Percentiles rank a stretch among this genome's conserved stretches.
These are phyloP conservation scores for Orchesella flavescens DNA, from an alignment of 2,888 invertebrate genomes.

Conservation along the genomic window DNA sequence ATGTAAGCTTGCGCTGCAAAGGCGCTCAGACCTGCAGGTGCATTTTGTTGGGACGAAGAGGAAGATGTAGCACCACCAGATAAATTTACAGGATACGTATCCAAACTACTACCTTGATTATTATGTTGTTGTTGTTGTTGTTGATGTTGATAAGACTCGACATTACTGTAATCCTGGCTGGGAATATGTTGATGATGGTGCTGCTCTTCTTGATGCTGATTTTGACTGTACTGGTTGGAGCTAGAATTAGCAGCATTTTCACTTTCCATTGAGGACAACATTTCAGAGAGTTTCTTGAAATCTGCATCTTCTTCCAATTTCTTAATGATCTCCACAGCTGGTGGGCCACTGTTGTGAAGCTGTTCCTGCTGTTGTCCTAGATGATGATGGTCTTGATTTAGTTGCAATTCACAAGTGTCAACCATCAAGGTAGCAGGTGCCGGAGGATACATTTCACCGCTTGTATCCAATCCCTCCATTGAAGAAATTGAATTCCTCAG, in stretches of 20 bases:
- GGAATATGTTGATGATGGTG: neutral
- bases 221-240: slow-evolving; percentile 18
- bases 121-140: slow-evolving; percentile 44
- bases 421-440: slow-evolving; percentile 52
- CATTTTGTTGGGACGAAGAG: neutral
- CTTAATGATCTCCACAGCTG: slow-evolving; percentile 57
- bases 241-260: slow-evolving; percentile 22
- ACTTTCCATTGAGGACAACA: slow-evolving; percentile 71
- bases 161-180: slow-evolving; percentile 14
- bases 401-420: slow-evolving; percentile 33
- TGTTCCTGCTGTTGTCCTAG: slow-evolving; percentile 18
- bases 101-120: neutral
- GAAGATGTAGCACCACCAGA: neutral
- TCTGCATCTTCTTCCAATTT: slow-evolving; percentile 71
- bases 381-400: neutral
- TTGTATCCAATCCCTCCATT: slow-evolving; percentile 4
- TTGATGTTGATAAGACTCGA: slow-evolving; percentile 28
- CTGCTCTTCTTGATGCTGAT: slow-evolving; percentile 15
- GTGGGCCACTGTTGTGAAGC: slow-evolving; percentile 1
- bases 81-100: slow-evolving; percentile 40
- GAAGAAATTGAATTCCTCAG: slow-evolving; percentile 41
- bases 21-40: slow-evolving; percentile 56
- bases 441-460: slow-evolving; percentile 39
- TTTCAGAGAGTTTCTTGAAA: slow-evolving; percentile 71
- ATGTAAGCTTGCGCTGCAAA: slow-evolving; percentile 60